A percentile compares a stretch with the other conserved stretches of the same genome.
Conservation (phyloP, 92 coral and sea anemone genomes). For the Nematostella vectensis region DNA sequence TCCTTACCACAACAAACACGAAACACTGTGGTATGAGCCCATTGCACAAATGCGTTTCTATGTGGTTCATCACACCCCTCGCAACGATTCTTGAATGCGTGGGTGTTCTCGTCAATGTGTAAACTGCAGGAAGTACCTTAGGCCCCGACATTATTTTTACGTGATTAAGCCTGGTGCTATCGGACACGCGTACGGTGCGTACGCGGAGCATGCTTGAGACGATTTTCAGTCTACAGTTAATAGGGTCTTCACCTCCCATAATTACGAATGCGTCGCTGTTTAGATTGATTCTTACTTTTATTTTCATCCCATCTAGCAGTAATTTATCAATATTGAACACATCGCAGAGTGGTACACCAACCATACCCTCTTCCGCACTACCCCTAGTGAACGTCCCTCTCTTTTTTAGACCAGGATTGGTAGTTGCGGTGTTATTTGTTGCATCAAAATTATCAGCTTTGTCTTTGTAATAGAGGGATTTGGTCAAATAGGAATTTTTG, state of each 20-base stretch:
- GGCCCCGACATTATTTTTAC: conserved; percentile 1
- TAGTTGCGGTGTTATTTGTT: too few species aligned
- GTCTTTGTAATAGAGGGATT: conserved; percentile 11
- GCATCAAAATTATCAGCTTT: not conserved
- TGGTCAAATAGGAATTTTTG: conserved; percentile 7
- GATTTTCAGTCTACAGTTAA: conserved; percentile 3
- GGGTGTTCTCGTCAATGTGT: conserved; percentile 9
- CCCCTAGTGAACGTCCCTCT: not conserved
- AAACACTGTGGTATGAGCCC: conserved; percentile 25
- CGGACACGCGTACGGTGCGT: conserved; percentile 15
- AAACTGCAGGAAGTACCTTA: conserved; percentile 7
- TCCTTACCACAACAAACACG: conserved; percentile 11
- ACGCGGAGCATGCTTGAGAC: conserved; percentile 14
- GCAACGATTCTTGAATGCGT: conserved; percentile 9
- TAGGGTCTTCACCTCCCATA: conserved; percentile 7
- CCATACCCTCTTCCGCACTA: not conserved
- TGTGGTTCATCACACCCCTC: conserved; percentile 6
- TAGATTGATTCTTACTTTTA: conserved; percentile 16
- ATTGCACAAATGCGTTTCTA: conserved; percentile 8
- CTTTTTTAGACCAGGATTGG: too few species aligned
- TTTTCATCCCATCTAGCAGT: conserved; percentile 4
- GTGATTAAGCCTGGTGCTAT: conserved; percentile 11
- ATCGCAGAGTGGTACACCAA: conserved; percentile 25
- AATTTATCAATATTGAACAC: too few species aligned
- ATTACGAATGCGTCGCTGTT: conserved; percentile 3